A percentile compares a stretch with the other conserved stretches of the same genome.
phyloP scores from a whole-genome alignment of 2,888 invertebrate genomes.

The Acanthosepion lycidas region DNA sequence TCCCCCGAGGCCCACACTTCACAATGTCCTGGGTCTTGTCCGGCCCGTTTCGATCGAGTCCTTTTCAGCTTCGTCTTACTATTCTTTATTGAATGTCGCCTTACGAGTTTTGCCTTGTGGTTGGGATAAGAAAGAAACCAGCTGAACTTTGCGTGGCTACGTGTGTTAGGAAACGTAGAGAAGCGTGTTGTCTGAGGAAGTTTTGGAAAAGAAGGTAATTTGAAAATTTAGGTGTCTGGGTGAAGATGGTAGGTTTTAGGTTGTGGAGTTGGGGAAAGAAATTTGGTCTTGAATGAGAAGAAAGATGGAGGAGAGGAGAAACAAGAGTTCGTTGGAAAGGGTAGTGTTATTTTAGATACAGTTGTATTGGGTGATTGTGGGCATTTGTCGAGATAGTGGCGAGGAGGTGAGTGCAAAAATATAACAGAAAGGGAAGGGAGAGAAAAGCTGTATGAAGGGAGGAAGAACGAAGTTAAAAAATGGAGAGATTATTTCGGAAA shows the following conservation, averaged over 20 bases:
- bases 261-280: neutral
- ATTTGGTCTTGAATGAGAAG: neutral
- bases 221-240: neutral
- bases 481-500: too few relatives aligned
- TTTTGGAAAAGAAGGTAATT: neutral
- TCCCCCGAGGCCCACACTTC: neutral
- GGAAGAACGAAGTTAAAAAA: too few relatives aligned
- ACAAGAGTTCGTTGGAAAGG: neutral
- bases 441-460: too few relatives aligned
- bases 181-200: neutral
- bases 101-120: neutral
- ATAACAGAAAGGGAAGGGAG: too few relatives aligned
- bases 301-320: neutral
- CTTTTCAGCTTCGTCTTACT: neutral
- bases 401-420: too few relatives aligned
- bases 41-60: neutral
- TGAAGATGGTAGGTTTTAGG: neutral
- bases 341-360: neutral
- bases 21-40: neutral
- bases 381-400: too few relatives aligned
- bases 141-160: neutral
- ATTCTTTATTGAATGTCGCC: neutral
- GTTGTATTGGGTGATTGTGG: too few relatives aligned
- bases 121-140: neutral
- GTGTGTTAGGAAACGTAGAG: neutral